A percentile compares a stretch with the other conserved stretches of the same genome.
Conservation (phyloP, 2,888 invertebrate genomes). For the Hydraecia micacea region DNA sequence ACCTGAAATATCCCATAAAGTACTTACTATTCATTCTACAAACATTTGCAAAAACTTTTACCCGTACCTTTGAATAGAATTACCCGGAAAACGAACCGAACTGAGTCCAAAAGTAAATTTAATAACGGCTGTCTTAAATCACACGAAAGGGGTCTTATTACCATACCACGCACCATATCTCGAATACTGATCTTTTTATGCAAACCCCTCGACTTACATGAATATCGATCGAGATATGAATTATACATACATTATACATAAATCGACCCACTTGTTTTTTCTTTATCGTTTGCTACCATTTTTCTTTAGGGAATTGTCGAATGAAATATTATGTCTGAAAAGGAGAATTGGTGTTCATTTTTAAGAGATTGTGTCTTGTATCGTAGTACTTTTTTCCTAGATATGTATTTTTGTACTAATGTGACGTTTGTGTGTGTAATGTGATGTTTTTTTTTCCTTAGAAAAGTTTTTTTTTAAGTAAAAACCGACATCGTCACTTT, state of each 20-base stretch:
- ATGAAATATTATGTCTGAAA: conserved; percentile 27
- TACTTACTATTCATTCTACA: conserved; percentile 2
- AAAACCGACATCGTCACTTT: too few relatives aligned
- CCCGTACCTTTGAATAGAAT: not conserved
- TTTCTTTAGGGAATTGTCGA: conserved; percentile 20
- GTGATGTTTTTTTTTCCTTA: too few relatives aligned
- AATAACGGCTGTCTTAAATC: conserved; percentile 48
- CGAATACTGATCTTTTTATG: conserved; percentile 49
- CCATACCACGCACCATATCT: conserved; percentile 63
- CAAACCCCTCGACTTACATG: conserved; percentile 66
- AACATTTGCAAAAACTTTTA: not conserved
- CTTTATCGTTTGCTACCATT: conserved; percentile 40
- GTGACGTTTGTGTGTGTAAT: too few relatives aligned
- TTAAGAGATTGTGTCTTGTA: not conserved
- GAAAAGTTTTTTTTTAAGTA: too few relatives aligned
- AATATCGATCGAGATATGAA: conserved; percentile 68
- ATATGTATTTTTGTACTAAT: too few relatives aligned
- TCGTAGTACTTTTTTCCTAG: too few relatives aligned
- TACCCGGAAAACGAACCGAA: conserved; percentile 10
- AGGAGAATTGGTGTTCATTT: conserved; percentile 14
- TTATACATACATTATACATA: conserved; percentile 66
- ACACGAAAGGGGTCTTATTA: conserved; percentile 45
- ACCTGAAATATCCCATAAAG: not conserved
- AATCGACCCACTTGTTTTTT: conserved; percentile 48
- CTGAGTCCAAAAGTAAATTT: conserved; percentile 22